phyloP scores from a whole-genome alignment of 2,797 vertebrate genomes.

The Xenopus petersii region DNA sequence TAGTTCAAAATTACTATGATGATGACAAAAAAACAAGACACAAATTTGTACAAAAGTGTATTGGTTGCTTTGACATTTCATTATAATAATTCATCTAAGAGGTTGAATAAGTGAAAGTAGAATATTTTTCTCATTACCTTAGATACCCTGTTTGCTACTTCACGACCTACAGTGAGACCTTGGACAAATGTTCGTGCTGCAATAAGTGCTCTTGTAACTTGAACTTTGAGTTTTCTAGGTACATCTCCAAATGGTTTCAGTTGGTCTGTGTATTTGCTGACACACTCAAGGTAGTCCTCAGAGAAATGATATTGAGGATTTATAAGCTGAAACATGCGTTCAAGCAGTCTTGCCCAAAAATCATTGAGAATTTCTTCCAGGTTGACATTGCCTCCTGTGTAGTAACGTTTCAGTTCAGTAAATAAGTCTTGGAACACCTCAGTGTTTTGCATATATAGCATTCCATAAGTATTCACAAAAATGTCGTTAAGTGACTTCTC shows the following conservation, averaged over 20 bases:
- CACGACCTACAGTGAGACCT: conserved; percentile 90
- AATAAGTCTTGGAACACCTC: conserved; percentile 96
- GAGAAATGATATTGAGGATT: conserved; percentile 94
- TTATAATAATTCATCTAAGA: no score
- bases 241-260: conserved; percentile 96
- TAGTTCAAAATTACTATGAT: no score
- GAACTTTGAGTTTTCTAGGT: conserved; percentile 90
- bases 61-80: no score
- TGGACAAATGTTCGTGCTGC: conserved; percentile 94
- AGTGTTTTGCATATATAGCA: conserved; percentile 93
- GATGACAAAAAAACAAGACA: no score
- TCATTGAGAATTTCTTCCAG: conserved; percentile 95
- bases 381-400: conserved; percentile 93
- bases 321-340: conserved; percentile 96
- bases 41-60: no score
- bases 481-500: conserved; percentile 91
- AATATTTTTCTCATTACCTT: conserved; percentile 75
- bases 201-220: conserved; percentile 92
- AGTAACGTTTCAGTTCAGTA: conserved; percentile 89
- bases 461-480: conserved; percentile 91
- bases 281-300: conserved; percentile 95
- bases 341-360: conserved; percentile 93
- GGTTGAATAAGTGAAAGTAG: no score
- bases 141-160: conserved; percentile 90
- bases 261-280: conserved; percentile 94